Evolutionary conservation across 2,797 vertebrate genomes (phyloP).

Genomic region (Aulostomus chinensis): DNA sequence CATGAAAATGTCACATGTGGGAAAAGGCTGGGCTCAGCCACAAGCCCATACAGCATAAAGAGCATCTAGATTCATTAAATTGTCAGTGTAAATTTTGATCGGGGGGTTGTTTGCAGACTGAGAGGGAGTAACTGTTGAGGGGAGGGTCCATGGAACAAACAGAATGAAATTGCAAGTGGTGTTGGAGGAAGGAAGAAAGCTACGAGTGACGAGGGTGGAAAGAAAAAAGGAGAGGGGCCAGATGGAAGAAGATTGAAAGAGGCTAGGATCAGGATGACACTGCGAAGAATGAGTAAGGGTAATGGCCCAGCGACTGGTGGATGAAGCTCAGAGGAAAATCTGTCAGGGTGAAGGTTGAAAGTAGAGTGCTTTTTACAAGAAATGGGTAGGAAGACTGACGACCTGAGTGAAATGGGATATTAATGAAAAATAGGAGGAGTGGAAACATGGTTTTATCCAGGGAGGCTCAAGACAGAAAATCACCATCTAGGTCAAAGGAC

Average conservation of each 20-base stretch:
- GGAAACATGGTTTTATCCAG: conserved; percentile 21
- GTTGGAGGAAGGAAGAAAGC: conserved; percentile 21
- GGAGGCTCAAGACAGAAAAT: conserved; percentile 21
- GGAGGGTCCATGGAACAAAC: not conserved
- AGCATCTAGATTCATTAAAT: conserved; percentile 77
- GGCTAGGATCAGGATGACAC: conserved; percentile 40
- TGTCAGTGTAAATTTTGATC: conserved; percentile 77
- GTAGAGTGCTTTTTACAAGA: conserved; percentile 26
- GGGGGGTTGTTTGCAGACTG: conserved; percentile 49
- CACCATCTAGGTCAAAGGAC: conserved; percentile 30
- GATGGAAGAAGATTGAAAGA: conserved; percentile 45
- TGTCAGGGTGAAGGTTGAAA: conserved; percentile 57
- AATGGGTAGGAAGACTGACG: conserved; percentile 25
- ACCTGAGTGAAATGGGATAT: conserved; percentile 26
- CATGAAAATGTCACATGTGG: conserved; percentile 77
- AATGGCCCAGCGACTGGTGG: conserved; percentile 42
- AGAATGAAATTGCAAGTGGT: not conserved
- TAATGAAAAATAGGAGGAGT: conserved; percentile 24
- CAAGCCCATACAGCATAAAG: conserved; percentile 67
- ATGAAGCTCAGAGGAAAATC: conserved; percentile 45
- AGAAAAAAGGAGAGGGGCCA: conserved; percentile 14
- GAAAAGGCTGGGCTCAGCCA: conserved; percentile 58
- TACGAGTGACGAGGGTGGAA: conserved; percentile 25
- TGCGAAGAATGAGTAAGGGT: conserved; percentile 46
- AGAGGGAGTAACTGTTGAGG: conserved; percentile 21